Evolutionary conservation across 2,113 vertebrate species (phyloP), one percentile per base, ranked within the genome.

Genomic region (Oxyura jamaicensis): DNA sequence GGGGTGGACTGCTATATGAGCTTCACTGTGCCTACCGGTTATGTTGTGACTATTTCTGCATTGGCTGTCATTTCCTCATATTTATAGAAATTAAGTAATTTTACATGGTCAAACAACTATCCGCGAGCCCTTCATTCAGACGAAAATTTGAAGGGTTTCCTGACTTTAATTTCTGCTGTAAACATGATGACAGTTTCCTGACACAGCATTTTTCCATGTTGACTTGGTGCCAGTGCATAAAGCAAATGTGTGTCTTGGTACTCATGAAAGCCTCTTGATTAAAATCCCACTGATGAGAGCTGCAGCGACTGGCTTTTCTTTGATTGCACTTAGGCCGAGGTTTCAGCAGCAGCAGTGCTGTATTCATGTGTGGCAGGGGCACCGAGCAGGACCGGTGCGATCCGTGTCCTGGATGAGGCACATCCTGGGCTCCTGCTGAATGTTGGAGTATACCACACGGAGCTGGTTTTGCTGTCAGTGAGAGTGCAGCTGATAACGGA

Each of bases 171-270:
- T 91, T 83, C 33, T 53, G 36, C 26, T 84, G 67, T 83, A 89
- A 91, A 87, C 41, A 28, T 55, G 62, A 50, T 26, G 67, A 31
- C 52, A 36, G 67, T 78, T 93, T 80, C 81, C 88, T 92, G 92
- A 93, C 88, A 48, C 71, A 73, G 77, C 86, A 16, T 77, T 91
- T 83, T 50, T 73, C 63, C 42, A 7, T 13, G 4, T 11, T 93
- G 96, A 89, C 58, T 84, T 59, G 12, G 19, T 84, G 80, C 93
- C 86, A 90, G 62, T 6, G 1, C 6, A 2, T 82, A 62, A 59
- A 79, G 69, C 83, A 67, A 60, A 67, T 18, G 14, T 15, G 8
- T 53, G 42, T 44, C 86, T 78, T 26, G 58, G 31, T 46, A 4
- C 53, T 80, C 33, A 4, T 29, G 66, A 84, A 92, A 92, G n/a